phyloP scores from a whole-genome alignment of 2,797 vertebrate genomes.

The Neomorphus geoffroyi region DNA sequence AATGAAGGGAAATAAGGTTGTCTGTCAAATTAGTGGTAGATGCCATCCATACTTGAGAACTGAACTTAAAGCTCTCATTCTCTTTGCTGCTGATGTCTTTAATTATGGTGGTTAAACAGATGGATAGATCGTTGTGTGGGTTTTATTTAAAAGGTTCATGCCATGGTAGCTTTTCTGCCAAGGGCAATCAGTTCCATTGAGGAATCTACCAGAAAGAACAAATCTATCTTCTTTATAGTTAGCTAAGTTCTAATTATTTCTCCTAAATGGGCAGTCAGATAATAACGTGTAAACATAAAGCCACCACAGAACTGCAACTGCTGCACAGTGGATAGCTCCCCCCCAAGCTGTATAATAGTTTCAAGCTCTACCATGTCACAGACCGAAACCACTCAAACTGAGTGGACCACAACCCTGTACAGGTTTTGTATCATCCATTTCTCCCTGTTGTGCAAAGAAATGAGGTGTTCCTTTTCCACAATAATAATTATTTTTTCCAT shows the following conservation, averaged over 20 bases:
- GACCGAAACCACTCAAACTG: background rate
- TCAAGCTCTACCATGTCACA: background rate
- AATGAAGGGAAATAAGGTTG: slow-evolving; percentile 61
- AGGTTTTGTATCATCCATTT: background rate
- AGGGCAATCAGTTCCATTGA: slow-evolving; percentile 65
- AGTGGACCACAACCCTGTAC: background rate
- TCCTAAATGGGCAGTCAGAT: slow-evolving; percentile 61
- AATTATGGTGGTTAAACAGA: slow-evolving; percentile 77
- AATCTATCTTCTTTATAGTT: slow-evolving; percentile 71
- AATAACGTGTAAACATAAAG: slow-evolving; percentile 60
- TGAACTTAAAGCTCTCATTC: slow-evolving; percentile 75
- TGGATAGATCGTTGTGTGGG: slow-evolving; percentile 70
- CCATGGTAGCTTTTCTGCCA: slow-evolving; percentile 58
- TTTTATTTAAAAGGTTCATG: slow-evolving; percentile 72
- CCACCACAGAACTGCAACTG: slow-evolving; percentile 16
- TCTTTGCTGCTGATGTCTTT: slow-evolving; percentile 70
- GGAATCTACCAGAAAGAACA: slow-evolving; percentile 73
- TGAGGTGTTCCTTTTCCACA: background rate
- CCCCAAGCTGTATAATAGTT: background rate
- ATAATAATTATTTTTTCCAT: background rate
- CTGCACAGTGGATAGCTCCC: background rate
- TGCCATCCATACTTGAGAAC: slow-evolving; percentile 68
- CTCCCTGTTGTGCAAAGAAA: background rate
- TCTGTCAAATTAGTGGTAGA: slow-evolving; percentile 74
- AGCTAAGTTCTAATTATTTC: slow-evolving; percentile 65